These are phyloP conservation scores for Botrylloides violaceus DNA, from an alignment of 23 tunicate species.

Conservation along the genomic window DNA sequence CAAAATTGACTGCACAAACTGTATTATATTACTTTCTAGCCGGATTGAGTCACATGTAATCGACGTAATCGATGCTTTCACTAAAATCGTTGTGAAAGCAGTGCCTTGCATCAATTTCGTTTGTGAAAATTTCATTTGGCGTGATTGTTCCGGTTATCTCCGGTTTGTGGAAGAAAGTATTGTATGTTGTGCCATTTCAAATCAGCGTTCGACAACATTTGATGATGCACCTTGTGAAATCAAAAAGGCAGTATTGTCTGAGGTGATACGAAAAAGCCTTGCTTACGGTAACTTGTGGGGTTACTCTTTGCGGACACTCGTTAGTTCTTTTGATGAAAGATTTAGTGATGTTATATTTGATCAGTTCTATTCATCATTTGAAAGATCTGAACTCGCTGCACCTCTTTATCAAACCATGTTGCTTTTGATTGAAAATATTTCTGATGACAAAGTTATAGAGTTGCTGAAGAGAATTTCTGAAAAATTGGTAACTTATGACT, in stretches of 20 bases:
- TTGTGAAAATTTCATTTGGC: too few relatives aligned
- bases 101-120: not conserved
- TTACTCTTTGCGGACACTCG: not conserved
- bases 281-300: slow-evolving; percentile 11
- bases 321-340: not conserved
- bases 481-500: not conserved
- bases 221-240: not conserved
- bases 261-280: not conserved
- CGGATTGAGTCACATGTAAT: not conserved
- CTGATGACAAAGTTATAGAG: not conserved
- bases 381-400: not conserved
- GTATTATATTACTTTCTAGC: not conserved
- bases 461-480: not conserved
- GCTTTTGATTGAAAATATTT: not conserved
- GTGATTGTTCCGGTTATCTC: too few relatives aligned
- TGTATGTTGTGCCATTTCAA: not conserved
- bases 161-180: not conserved
- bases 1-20: not conserved
- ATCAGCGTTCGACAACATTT: not conserved
- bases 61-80: not conserved
- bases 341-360: not conserved
- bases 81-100: not conserved
- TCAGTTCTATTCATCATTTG: not conserved
- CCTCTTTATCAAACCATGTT: not conserved
- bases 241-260: not conserved